Base-by-base conservation (phyloP, 2,797 vertebrate genomes). In the Spondyliosoma cantharus region DNA sequence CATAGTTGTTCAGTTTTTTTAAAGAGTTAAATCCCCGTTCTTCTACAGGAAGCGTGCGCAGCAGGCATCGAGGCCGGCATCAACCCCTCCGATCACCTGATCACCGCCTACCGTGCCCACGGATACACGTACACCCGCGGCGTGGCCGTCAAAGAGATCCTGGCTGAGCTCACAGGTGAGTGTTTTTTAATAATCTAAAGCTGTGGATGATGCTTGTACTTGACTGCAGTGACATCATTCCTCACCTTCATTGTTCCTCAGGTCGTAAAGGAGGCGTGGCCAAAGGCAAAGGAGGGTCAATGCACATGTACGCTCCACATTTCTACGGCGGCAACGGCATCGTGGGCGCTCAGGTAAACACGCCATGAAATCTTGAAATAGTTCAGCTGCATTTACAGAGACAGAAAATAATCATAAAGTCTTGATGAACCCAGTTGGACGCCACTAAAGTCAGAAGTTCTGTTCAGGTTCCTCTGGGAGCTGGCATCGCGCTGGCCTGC, bases 301-400 rank as follows among this genome's bases (percentile, higher is more conserved):
- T 99, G 98, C 98, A 98, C 69, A 98, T 99, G 98, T 99, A 99
- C 66, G 86, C 94, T 0, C 96, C 95, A 63, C 90, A 96, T 81
- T 99, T 99, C 85, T 99, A 98, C 0, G 97, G 98, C 1, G 98
- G 97, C 53, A 99, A 99, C 8, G 98, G 98, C 79, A 99, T 98
- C 29, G 98, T 99, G n/a, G 97, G 98, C 8, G 96, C 98, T 20
- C 98, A 99, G 97, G 98, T 99, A 93, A 85, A 17, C n/a, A 1
- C 6, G 2, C 0, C 14, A 5, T 0, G 0, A 4, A 24, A n/a
- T n/a, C n/a, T n/a, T n/a, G n/a, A n/a, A n/a, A n/a, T n/a, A n/a
- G n/a, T 37, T 37, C 37, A 37, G 37, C 8, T 37, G 37, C 9
- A 11, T 37, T 37, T 37, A 37, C 9, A 29, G 29, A 32, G 5